Conservation (phyloP, 2,797 vertebrate species). For the Loriculus beryllinus region DNA sequence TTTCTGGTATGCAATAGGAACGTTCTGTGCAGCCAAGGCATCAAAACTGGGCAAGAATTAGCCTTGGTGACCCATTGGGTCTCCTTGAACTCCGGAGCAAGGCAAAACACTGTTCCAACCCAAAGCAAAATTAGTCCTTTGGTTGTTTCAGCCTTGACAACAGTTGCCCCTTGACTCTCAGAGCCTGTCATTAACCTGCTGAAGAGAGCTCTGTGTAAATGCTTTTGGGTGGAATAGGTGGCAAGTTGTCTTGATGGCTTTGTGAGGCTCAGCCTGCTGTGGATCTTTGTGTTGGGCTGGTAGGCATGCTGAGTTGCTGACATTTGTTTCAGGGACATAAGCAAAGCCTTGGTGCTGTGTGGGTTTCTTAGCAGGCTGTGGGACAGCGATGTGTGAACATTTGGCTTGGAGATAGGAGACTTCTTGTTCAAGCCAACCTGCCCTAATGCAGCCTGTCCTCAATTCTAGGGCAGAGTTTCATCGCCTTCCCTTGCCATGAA, state of each 20-base stretch:
- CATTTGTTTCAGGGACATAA: not conserved
- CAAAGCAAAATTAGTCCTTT: not conserved
- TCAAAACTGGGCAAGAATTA: not conserved
- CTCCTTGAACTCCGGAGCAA: not conserved
- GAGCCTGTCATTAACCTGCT: not conserved
- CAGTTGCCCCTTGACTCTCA: not conserved
- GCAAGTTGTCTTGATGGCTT: not conserved
- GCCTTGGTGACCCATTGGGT: not conserved
- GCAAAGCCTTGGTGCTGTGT: not conserved
- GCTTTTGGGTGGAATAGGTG: not conserved
- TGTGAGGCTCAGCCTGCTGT: not conserved
- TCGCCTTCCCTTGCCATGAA: slow-evolving; percentile 88
- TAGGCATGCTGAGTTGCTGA: not conserved
- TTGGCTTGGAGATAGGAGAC: not conserved
- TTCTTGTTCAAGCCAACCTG: not conserved
- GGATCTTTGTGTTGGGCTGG: not conserved
- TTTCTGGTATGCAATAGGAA: not conserved
- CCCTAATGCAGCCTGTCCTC: not conserved
- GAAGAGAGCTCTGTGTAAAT: not conserved
- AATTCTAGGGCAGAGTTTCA: slow-evolving; percentile 82
- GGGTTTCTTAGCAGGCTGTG: not conserved
- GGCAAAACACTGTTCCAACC: not conserved
- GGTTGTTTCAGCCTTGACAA: not conserved
- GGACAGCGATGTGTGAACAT: not conserved
- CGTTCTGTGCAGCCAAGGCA: not conserved